Percentiles rank a stretch among this genome's conserved stretches.
These are phyloP conservation scores for human DNA, from an alignment of 2,113 vertebrate species.

Conservation along the genomic window DNA sequence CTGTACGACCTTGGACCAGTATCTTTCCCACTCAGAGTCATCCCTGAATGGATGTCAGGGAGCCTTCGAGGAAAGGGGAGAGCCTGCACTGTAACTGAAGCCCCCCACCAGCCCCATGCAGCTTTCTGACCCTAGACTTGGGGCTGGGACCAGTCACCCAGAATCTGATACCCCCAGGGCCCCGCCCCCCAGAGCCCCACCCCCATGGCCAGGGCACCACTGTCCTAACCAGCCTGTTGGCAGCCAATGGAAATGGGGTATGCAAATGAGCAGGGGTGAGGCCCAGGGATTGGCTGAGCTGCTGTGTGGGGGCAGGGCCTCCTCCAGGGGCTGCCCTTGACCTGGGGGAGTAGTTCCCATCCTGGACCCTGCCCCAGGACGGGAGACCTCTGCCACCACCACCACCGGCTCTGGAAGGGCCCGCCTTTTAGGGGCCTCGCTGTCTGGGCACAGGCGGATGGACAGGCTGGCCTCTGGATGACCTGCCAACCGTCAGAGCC, in stretches of 20 bases:
- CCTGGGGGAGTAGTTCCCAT: neutral
- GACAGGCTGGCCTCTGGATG: neutral
- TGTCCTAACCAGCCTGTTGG: neutral
- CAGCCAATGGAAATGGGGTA: neutral
- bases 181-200: neutral
- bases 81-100: neutral
- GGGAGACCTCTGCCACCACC: neutral
- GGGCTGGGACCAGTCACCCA: neutral
- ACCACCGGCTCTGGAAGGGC: neutral
- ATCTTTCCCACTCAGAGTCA: neutral
- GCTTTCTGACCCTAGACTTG: neutral
- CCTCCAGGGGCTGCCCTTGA: neutral
- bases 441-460: neutral
- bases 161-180: neutral
- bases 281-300: neutral
- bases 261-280: neutral
- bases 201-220: too few relatives aligned
- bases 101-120: neutral
- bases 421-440: neutral
- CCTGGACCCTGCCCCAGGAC: neutral
- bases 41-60: neutral
- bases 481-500: neutral
- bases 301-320: neutral
- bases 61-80: neutral
- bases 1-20: neutral